Evolutionary conservation across 1,140 invertebrate species (phyloP), one percentile per base, ranked within the genome.

Genomic region (Colletes gigas): DNA sequence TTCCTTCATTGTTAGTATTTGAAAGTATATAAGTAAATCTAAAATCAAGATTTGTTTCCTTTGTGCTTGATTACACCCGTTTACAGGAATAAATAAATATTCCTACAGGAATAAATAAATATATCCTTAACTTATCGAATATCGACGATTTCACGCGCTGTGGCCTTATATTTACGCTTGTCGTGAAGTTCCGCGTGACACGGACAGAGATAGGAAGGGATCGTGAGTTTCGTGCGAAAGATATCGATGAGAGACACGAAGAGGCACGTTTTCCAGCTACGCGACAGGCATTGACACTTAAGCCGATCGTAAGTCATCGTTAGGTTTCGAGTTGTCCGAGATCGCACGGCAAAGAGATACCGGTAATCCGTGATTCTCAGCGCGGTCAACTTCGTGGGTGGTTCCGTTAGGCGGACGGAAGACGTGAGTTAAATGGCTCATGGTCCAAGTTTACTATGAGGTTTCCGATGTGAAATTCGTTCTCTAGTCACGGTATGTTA

Each of bases 261-360:
- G 62, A 76, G 72, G 17, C 57, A 17, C 19, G 47, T 54, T 82
- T 85, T 85, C 44, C 71, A 86, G 55, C 67, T 52, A 66, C 68
- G 52, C 59, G 62, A 19, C 50, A 41, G 41, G 65, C 78, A 85
- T 78, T 68, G 79, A 78, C 74, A 62, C 78, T 82, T 82, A 84
- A 85, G 65, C 70, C 67, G 78, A 59, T 70, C 70, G 74, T 85
- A 85, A 84, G 62, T 85, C 83, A 85, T 85, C 82, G 82, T 84
- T 85, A 78, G 59, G 67, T 39, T 30, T 6, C 52, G 52, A 47
- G 52, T 44, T 50, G 10, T 52, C 50, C 47, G 65, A 75, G 77
- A 54, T 69, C 41, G 62, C 39, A 63, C 54, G 47, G 17, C 54
- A 47, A 14, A 17, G 57, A 9, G 8, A 57, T 70, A 21, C 70